Evolutionary conservation across 2,797 vertebrate genomes (phyloP).

Genomic region (Gadopsis marmoratus): DNA sequence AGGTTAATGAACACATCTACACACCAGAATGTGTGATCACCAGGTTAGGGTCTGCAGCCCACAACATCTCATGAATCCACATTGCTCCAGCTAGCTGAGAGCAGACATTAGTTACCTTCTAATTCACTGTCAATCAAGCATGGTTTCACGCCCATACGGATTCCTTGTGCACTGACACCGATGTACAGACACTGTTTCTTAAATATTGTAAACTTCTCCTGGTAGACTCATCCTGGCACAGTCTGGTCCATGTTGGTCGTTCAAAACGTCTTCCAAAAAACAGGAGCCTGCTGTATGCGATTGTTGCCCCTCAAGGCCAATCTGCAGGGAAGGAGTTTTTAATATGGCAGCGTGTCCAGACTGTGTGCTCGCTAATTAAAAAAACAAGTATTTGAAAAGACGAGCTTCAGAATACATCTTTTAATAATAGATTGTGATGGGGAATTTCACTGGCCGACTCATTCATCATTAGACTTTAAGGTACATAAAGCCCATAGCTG

Average conservation of each 20-base stretch:
- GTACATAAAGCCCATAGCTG: not conserved
- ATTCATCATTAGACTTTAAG: not conserved
- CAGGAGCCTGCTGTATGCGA: not conserved
- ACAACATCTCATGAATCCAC: conserved; percentile 46
- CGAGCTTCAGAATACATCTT: conserved; percentile 9
- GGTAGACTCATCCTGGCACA: not conserved
- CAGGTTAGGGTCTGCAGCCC: conserved; percentile 61
- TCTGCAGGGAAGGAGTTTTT: not conserved
- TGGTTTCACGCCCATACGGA: not conserved
- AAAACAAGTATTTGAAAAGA: conserved; percentile 23
- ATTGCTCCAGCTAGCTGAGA: not conserved
- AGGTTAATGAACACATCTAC: conserved; percentile 84
- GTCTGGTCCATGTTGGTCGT: not conserved
- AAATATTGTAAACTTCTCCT: not conserved
- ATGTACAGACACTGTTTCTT: not conserved
- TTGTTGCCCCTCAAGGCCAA: not conserved
- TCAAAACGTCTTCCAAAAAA: conserved; percentile 11
- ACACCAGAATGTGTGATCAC: conserved; percentile 70
- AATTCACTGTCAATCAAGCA: conserved; percentile 33
- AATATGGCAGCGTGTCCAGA: not conserved
- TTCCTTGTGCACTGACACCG: not conserved
- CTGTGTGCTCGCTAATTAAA: conserved; percentile 20
- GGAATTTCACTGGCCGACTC: not conserved
- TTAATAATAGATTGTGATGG: conserved; percentile 9
- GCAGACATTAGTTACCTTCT: not conserved